phyloP scores from a whole-genome alignment of 2,888 invertebrate species.

The Apamea anceps region DNA sequence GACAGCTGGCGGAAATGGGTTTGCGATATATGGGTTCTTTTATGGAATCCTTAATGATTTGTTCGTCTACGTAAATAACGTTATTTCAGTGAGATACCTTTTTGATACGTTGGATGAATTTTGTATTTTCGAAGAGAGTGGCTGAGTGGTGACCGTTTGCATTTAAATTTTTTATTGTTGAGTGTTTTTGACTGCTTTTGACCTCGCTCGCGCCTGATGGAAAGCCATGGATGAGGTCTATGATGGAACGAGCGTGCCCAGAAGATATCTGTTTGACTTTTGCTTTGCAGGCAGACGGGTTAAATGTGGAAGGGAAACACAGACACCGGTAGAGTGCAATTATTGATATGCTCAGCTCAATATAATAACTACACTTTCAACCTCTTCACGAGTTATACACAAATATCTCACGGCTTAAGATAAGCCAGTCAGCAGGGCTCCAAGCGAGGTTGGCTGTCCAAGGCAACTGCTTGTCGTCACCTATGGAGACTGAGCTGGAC shows the following conservation, averaged over 20 bases:
- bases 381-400: background rate
- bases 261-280: no score
- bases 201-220: no score
- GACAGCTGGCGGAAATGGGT: conserved; percentile 51
- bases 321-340: no score
- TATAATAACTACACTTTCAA: background rate
- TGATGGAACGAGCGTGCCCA: no score
- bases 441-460: background rate
- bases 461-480: background rate
- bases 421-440: background rate
- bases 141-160: background rate
- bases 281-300: no score
- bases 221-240: no score
- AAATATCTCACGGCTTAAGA: background rate
- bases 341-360: background rate
- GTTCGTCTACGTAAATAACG: background rate
- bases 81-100: background rate
- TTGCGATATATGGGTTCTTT: conserved; percentile 10
- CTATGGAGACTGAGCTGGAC: background rate
- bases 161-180: no score
- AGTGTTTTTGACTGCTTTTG: no score
- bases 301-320: no score
- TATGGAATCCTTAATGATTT: conserved; percentile 20
- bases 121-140: conserved; percentile 8
- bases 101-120: background rate